phyloP scores from a whole-genome alignment of 2,888 invertebrate species.

The Slavum lentiscoides region DNA sequence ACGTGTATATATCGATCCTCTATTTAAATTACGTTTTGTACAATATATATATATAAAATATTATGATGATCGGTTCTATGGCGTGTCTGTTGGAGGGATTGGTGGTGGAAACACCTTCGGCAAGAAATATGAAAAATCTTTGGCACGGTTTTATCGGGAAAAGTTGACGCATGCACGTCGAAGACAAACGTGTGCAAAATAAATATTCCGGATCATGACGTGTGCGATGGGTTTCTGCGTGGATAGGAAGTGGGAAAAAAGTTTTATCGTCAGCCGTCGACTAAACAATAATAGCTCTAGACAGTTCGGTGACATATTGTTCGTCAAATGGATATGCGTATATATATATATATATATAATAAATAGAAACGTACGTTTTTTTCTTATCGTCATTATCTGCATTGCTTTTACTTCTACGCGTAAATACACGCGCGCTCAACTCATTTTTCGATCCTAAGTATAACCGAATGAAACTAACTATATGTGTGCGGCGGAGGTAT shows the following conservation, averaged over 20 bases:
- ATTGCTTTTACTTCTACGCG: not conserved
- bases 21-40: conserved; percentile 32
- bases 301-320: conserved; percentile 42
- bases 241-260: conserved; percentile 22
- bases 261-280: conserved; percentile 31
- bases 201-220: conserved; percentile 39
- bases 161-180: conserved; percentile 18
- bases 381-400: not conserved
- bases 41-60: not conserved
- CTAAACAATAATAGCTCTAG: conserved; percentile 45
- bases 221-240: not conserved
- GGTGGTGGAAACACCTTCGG: not conserved
- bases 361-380: not conserved
- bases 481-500: not conserved
- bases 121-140: conserved; percentile 40
- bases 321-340: conserved; percentile 16
- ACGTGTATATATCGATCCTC: conserved; percentile 6
- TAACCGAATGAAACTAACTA: conserved; percentile 20
- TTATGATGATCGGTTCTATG: not conserved
- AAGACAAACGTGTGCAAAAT: conserved; percentile 33
- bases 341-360: too few relatives aligned
- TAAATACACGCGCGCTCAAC: not conserved
- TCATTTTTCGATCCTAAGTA: conserved; percentile 11
- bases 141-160: conserved; percentile 32
- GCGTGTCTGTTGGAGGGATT: not conserved